Base-by-base conservation (phyloP, 2,113 vertebrate genomes). In the Castor canadensis region DNA sequence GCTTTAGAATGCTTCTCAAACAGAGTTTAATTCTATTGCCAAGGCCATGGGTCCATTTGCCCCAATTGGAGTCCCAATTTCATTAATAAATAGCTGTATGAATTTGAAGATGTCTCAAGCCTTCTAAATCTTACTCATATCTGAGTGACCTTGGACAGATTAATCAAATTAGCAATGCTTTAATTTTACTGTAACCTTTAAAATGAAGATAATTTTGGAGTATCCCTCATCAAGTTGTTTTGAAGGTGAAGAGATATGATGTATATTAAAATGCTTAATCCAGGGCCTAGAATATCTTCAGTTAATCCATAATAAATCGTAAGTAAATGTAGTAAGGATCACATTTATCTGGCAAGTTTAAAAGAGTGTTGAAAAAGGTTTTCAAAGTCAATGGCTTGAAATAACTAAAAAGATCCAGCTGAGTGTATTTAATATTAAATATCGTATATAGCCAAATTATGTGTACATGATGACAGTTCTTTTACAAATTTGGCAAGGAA, bases 341-440 rank as follows among this genome's bases (percentile, higher is more conserved):
- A 56, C 9, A 91, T 76, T 89, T 85, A 3, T 66, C 62, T n/a
- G 69, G 38, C 62, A 26, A 87, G 66, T 10, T 77, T 94, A 49
- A 95, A 91, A 73, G 9, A 95, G 26, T 62, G 90, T 38, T 47
- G 28, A 90, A 81, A 85, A 91, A n/a, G 87, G 3, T 86, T n/a
- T 95, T 89, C 56, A 45, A 93, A 87, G 89, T 22, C 38, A 0
- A 35, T 60, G 64, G 45, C 10, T 86, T 32, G 49, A 84, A 94
- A 69, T 17, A 91, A 52, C 43, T 35, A 66, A 62, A 82, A 6
- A 28, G 7, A 5, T 56, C 85, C 54, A 92, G 62, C 6, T 22
- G 16, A 87, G 19, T 89, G 62, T 54, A 40, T 22, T 80, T 87
- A 52, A 54, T 30, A 45, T 47, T 91, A 88, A 89, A 91, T 87